Conservation (phyloP, 2,113 vertebrate genomes). For the Dicaeum eximium region DNA sequence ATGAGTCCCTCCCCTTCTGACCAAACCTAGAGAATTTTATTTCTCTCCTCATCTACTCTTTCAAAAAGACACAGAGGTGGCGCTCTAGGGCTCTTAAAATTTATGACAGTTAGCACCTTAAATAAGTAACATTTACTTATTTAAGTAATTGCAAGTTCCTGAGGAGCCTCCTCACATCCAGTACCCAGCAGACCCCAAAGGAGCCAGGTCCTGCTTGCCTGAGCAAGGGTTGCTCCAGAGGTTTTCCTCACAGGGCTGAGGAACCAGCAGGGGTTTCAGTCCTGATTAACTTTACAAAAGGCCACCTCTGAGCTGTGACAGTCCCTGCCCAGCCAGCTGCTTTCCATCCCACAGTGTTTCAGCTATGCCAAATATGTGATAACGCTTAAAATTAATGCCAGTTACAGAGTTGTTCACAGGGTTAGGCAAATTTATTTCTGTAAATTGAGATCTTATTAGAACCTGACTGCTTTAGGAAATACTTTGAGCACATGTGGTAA, state of each 20-base stretch:
- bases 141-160: neutral
- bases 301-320: neutral
- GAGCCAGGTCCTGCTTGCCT: neutral
- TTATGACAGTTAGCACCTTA: neutral
- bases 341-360: neutral
- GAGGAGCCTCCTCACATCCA: neutral
- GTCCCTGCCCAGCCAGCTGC: neutral
- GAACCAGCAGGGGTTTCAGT: neutral
- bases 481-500: rapidly evolving
- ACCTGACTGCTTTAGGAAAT: neutral
- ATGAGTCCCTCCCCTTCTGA: neutral
- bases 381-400: neutral
- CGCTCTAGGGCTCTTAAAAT: neutral
- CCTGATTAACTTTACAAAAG: neutral
- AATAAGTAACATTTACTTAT: neutral
- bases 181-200: neutral
- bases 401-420: neutral
- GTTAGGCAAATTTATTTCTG: neutral
- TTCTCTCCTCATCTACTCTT: neutral
- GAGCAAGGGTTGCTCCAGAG: neutral
- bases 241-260: neutral
- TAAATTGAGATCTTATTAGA: neutral
- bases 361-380: neutral
- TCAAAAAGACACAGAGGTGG: neutral
- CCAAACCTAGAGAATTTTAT: neutral